phyloP scores from a whole-genome alignment of 64 coral and sea anemone genomes.

The Actinia tenebrosa region DNA sequence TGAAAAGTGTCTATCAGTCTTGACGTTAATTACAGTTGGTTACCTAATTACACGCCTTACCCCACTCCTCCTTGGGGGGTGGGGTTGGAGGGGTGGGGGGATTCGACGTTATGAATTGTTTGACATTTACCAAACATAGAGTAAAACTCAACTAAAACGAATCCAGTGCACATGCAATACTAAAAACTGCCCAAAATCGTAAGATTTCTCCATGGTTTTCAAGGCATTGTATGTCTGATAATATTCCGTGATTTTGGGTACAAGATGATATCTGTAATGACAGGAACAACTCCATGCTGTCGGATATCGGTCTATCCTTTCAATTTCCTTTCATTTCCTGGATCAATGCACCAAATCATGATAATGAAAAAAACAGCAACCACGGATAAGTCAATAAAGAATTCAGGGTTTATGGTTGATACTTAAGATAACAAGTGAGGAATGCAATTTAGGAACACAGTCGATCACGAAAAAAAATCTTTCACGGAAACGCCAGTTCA shows the following conservation, averaged over 20 bases:
- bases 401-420: neutral
- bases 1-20: no score
- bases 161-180: neutral
- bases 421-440: neutral
- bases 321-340: conserved; percentile 15
- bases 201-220: neutral
- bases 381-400: neutral
- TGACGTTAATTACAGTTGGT: no score
- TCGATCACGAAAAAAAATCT: neutral
- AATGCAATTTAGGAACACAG: neutral
- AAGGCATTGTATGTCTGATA: neutral
- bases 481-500: neutral
- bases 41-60: no score
- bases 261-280: neutral
- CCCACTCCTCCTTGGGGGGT: neutral
- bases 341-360: neutral
- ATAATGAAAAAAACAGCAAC: neutral
- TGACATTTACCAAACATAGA: neutral
- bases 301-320: neutral
- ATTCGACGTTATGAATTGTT: neutral
- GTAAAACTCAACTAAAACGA: neutral
- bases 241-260: neutral
- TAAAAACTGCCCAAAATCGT: neutral
- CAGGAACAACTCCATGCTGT: neutral
- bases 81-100: no score